Evolutionary conservation across 2,797 vertebrate genomes (phyloP).

Genomic region (Mormyrops attenuatus): DNA sequence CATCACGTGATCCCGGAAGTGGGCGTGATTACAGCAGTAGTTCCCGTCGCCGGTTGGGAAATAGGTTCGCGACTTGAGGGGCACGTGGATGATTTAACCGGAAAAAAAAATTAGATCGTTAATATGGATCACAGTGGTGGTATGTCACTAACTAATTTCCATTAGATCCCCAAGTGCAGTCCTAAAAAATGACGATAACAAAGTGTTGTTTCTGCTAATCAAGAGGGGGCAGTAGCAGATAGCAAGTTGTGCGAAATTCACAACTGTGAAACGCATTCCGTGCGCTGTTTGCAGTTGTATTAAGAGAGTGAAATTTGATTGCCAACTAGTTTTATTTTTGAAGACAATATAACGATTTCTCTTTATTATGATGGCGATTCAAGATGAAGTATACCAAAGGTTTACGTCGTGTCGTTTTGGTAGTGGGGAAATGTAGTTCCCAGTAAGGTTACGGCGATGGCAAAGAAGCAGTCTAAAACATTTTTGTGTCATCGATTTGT

Average conservation of each 20-base stretch:
- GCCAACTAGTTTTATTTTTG: neutral
- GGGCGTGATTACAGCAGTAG: constrained; percentile 8
- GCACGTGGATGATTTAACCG: neutral
- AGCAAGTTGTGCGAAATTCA: neutral
- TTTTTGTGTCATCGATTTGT: neutral
- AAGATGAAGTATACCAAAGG: neutral
- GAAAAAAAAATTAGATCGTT: neutral
- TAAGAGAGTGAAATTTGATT: neutral
- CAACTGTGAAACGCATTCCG: neutral
- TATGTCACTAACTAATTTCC: constrained; percentile 20
- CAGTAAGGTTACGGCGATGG: neutral
- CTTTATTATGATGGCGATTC: neutral
- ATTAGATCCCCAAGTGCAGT: neutral
- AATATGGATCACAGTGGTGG: constrained; percentile 25
- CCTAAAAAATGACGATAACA: neutral
- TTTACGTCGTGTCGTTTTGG: neutral
- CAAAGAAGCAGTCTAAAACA: neutral
- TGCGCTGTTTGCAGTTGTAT: neutral
- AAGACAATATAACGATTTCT: neutral
- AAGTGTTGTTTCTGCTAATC: neutral
- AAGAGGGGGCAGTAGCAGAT: neutral
- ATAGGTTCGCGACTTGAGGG: too few species aligned
- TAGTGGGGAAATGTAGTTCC: neutral
- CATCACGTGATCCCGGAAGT: neutral
- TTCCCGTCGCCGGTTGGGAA: neutral